phyloP scores from a whole-genome alignment of 30 jellyfish, hydroid and myxozoan species.

The Pelagia noctiluca region DNA sequence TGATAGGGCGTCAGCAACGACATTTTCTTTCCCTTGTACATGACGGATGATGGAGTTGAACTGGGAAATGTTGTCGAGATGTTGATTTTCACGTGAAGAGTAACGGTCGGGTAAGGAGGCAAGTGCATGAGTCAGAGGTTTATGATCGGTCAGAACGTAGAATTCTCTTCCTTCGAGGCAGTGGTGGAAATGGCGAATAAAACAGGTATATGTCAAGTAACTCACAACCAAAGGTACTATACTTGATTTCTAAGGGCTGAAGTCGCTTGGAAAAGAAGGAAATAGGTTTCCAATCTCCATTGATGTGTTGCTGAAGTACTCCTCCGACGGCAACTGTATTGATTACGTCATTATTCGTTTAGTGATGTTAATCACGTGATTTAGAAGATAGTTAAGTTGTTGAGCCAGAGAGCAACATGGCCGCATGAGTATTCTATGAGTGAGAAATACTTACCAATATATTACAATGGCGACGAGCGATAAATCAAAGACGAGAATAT shows the following conservation, averaged over 20 bases:
- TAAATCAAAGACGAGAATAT: no score
- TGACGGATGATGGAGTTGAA: constrained; percentile 47
- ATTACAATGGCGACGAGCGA: no score
- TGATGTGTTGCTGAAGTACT: constrained; percentile 4
- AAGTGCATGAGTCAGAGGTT: constrained; percentile 54
- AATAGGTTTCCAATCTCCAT: constrained; percentile 45
- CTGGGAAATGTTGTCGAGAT: constrained; percentile 58
- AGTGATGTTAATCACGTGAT: no score
- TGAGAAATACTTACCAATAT: no score
- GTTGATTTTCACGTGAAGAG: constrained; percentile 49
- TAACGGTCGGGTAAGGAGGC: constrained; percentile 20
- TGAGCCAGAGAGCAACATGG: no score
- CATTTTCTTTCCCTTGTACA: constrained; percentile 30
- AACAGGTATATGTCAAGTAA: constrained; percentile 46
- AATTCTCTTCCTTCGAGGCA: constrained; percentile 56
- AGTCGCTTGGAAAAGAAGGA: constrained; percentile 41
- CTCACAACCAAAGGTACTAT: constrained; percentile 56
- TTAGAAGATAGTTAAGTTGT: no score
- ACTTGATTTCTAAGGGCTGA: constrained; percentile 31
- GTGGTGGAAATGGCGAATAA: constrained; percentile 33
- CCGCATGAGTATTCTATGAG: no score
- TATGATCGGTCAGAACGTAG: constrained; percentile 41
- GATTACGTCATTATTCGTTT: no score
- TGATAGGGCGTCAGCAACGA: constrained; percentile 68
- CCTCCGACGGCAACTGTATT: constrained; percentile 44